Conservation (phyloP, 2,113 vertebrate genomes). For the Phalacrocorax aristotelis region DNA sequence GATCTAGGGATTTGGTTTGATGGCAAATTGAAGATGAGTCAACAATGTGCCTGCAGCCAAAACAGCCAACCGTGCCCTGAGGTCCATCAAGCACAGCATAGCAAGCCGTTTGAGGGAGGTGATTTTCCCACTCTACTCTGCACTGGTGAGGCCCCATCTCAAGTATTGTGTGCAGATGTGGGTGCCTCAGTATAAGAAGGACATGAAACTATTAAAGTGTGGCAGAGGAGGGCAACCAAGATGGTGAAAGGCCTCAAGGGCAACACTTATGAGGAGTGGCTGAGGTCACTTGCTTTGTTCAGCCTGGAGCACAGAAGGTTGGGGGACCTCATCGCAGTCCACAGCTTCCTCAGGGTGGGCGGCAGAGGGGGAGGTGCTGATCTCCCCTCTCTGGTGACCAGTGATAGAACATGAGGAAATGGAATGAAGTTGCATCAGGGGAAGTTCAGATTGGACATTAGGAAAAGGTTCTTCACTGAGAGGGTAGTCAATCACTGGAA, state of each 20-base stretch:
- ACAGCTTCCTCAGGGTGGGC: not conserved
- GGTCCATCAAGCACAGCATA: not conserved
- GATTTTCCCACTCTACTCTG: not conserved
- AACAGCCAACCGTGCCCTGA: fast-evolving
- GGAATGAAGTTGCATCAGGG: not conserved
- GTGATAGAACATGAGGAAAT: fast-evolving
- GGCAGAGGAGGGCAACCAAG: not conserved
- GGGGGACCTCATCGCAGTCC: not conserved
- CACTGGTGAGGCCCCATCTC: not conserved
- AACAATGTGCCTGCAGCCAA: not conserved
- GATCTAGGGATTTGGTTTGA: not conserved
- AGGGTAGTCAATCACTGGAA: not conserved
- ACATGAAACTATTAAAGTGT: not conserved
- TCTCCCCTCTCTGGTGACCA: not conserved
- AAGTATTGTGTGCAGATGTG: not conserved
- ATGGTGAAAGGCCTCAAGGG: not conserved
- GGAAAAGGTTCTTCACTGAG: not conserved
- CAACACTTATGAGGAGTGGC: not conserved
- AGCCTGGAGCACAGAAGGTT: not conserved
- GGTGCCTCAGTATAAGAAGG: not conserved
- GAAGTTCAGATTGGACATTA: not conserved
- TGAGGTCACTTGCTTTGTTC: not conserved
- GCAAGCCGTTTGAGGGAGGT: fast-evolving
- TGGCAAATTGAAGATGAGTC: not conserved
- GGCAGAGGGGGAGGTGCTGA: not conserved